These are phyloP conservation scores for Pachyuromys duprasi DNA, from an alignment of 2,797 vertebrate genomes.

Conservation along the genomic window DNA sequence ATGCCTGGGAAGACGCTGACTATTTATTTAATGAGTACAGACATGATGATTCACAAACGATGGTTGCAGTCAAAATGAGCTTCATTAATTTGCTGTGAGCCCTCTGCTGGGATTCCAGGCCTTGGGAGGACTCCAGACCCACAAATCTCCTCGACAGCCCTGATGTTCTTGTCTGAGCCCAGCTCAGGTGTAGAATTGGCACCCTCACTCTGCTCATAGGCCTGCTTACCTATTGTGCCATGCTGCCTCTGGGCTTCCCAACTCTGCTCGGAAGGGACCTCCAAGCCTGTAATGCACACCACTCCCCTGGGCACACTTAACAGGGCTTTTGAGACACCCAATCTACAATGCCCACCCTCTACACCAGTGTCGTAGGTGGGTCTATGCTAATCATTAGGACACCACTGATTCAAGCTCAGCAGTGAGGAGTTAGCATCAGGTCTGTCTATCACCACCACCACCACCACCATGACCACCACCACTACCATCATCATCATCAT, in stretches of 20 bases:
- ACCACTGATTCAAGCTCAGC: background rate
- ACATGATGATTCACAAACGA: slow-evolving; percentile 87
- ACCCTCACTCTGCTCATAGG: background rate
- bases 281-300: background rate
- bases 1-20: slow-evolving; percentile 88
- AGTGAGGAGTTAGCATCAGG: background rate
- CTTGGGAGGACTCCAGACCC: slow-evolving; percentile 70
- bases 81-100: slow-evolving; percentile 89
- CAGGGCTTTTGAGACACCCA: background rate
- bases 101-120: slow-evolving; percentile 84
- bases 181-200: background rate
- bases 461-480: background rate
- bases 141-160: slow-evolving; percentile 42
- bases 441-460: background rate
- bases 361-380: background rate
- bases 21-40: slow-evolving; percentile 90
- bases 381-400: slow-evolving; percentile 62
- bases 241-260: background rate
- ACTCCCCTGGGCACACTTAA: background rate
- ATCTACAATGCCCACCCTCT: background rate
- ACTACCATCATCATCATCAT: background rate
- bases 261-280: background rate
- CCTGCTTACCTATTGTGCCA: background rate
- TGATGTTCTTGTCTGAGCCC: background rate
- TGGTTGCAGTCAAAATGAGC: slow-evolving; percentile 88